phyloP scores from a whole-genome alignment of 2,888 invertebrate species.

The Synergus umbraculus region DNA sequence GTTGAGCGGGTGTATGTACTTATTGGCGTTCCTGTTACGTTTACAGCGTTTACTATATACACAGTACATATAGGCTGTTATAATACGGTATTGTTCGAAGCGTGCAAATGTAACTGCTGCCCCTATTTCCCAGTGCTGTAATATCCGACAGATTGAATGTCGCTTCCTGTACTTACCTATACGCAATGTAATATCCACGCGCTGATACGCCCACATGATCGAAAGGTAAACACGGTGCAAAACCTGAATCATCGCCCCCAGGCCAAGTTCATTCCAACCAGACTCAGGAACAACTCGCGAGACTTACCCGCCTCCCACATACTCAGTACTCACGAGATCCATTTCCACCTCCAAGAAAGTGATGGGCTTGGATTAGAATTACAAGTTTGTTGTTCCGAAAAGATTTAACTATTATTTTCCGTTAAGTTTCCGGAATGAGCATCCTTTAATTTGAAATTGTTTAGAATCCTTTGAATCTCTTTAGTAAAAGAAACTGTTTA shows the following conservation, averaged over 20 bases:
- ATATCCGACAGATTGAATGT: slow-evolving; percentile 41
- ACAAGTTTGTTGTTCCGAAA: slow-evolving; percentile 1
- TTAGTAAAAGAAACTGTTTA: too few species aligned
- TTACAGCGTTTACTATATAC: background rate
- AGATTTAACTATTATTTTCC: too few species aligned
- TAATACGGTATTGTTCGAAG: background rate
- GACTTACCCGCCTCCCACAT: slow-evolving; percentile 16
- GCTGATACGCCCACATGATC: slow-evolving; percentile 38
- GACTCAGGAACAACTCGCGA: slow-evolving; percentile 53
- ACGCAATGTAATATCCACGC: slow-evolving; percentile 11
- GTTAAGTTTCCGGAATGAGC: too few species aligned
- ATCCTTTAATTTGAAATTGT: too few species aligned
- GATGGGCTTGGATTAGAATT: slow-evolving; percentile 16
- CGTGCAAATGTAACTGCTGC: slow-evolving; percentile 32
- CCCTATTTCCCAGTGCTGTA: background rate
- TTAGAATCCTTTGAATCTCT: too few species aligned
- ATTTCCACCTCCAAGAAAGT: background rate
- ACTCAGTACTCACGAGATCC: slow-evolving; percentile 8
- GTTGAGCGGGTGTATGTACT: background rate
- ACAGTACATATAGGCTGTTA: background rate
- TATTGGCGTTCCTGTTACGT: background rate
- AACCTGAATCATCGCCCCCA: slow-evolving; percentile 39
- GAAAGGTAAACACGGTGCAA: slow-evolving; percentile 39
- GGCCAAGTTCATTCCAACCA: slow-evolving; percentile 39
- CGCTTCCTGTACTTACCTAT: slow-evolving; percentile 39